Evolutionary conservation across 1,140 invertebrate species (phyloP).

Genomic region (Trichonephila clavata): DNA sequence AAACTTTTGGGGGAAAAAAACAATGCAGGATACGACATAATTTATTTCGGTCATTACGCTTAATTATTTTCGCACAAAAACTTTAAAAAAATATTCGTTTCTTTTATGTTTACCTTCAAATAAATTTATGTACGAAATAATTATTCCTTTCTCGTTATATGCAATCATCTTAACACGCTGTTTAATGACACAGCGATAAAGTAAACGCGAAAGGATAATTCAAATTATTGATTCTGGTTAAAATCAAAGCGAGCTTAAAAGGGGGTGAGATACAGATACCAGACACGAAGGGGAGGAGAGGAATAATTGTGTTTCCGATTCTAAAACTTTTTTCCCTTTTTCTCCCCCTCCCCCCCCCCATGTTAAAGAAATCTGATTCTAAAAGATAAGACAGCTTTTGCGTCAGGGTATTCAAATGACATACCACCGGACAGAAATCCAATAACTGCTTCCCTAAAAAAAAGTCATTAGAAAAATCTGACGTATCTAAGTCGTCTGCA

Average conservation of each 20-base stretch:
- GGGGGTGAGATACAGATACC: background rate
- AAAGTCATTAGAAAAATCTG: conserved; percentile 27
- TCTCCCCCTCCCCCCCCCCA: too few relatives aligned
- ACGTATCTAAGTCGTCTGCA: background rate
- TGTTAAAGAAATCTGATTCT: background rate
- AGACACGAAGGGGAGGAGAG: background rate
- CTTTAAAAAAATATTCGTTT: too few relatives aligned
- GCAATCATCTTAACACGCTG: background rate
- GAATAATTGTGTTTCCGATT: conserved; percentile 20
- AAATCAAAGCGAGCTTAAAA: conserved; percentile 9
- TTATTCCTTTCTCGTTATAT: background rate
- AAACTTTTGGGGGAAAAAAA: too few relatives aligned
- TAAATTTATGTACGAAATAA: background rate
- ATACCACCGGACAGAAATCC: background rate
- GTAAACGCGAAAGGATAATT: background rate
- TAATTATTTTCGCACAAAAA: too few relatives aligned
- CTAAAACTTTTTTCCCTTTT: background rate
- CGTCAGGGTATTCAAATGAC: background rate
- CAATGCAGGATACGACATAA: too few relatives aligned
- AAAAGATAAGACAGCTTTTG: background rate
- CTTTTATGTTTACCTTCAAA: too few relatives aligned
- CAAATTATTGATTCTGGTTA: conserved; percentile 1
- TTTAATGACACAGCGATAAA: background rate
- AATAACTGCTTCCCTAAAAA: background rate
- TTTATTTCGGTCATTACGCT: too few relatives aligned